phyloP scores from a whole-genome alignment of 2,888 invertebrate genomes.

The Geotrupes spiniger region DNA sequence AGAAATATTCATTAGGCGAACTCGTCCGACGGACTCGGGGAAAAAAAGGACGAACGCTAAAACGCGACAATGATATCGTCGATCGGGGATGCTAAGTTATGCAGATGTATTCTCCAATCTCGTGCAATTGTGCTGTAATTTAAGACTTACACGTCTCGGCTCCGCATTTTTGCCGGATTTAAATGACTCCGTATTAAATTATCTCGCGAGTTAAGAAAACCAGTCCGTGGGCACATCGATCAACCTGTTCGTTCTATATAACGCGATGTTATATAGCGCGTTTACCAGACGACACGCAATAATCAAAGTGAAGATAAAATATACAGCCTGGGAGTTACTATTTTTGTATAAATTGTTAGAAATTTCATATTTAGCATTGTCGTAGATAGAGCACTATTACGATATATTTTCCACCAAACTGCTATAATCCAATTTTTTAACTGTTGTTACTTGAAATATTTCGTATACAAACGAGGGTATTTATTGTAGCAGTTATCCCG shows the following conservation, averaged over 20 bases:
- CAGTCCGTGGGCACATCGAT: slow-evolving; percentile 42
- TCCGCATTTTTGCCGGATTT: slow-evolving; percentile 46
- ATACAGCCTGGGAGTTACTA: too few species aligned
- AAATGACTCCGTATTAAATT: slow-evolving; percentile 48
- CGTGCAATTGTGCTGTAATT: slow-evolving; percentile 51
- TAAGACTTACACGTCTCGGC: slow-evolving; percentile 46
- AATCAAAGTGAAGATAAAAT: too few species aligned
- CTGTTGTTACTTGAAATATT: too few species aligned
- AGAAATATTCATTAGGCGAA: slow-evolving; percentile 42
- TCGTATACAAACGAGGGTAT: too few species aligned
- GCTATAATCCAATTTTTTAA: too few species aligned
- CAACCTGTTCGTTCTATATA: slow-evolving; percentile 37
- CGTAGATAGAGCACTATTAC: too few species aligned
- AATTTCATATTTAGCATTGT: too few species aligned
- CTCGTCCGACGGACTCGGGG: slow-evolving; percentile 22
- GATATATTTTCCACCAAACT: too few species aligned
- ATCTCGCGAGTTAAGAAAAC: slow-evolving; percentile 42
- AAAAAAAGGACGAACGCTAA: slow-evolving; percentile 2
- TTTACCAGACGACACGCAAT: too few species aligned
- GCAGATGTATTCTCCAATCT: slow-evolving; percentile 51
- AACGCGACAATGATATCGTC: slow-evolving; percentile 46
- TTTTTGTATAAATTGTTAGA: too few species aligned
- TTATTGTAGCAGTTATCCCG: too few species aligned
- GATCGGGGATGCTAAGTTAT: slow-evolving; percentile 45
- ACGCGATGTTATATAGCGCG: too few species aligned